Base-by-base conservation (phyloP, 1,140 invertebrate genomes). In the Drosophila rhopaloa region DNA sequence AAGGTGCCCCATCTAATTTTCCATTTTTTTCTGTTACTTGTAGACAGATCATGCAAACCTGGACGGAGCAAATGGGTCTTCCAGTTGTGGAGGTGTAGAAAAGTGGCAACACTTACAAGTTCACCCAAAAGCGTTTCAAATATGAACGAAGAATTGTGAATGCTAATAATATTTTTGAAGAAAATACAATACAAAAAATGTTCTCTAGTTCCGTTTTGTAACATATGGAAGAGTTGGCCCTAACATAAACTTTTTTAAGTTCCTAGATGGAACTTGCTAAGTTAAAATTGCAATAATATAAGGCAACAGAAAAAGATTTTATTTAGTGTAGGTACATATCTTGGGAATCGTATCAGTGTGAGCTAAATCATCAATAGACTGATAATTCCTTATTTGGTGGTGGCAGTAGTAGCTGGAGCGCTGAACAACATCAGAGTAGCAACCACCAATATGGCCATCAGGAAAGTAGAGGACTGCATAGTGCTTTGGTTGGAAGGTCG, bases 21-120 rank as follows among this genome's bases (percentile, higher is more conserved):
- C 10, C 5, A 29, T 14, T 14, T 7, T 48, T 37, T 32, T 13
- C 0, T 35, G 7, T 32, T 38, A 19, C 38, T 41, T 19, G 2
- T 27, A 95, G 95, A 0, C 91, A 94, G 14, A 96, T 99, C 48
- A 97, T 99, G 96, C 95, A 98, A 76, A 98, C 97, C 0, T 99
- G 97, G 97, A 98, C 97, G 0, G 93, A 95, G 40, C 98, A 99
- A 93, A 98, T 97, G 96, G 98, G 98, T 7, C 97, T 96, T 76
- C 98, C 98, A 0, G 94, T 98, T 0, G 93, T 99, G 0, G 95
- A 93, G 2, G 95, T 97, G 3, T 78, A 91, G n/a, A 91, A 88
- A 19, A 72, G 58, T 50, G 79, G 83, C 3, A 93, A 93, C 44
- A 94, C 91, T 3, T 95, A 95, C 50, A 93, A 93, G 3, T 92